Evolutionary conservation across 2,113 vertebrate species (phyloP), one percentile per base, ranked within the genome.

Genomic region (Silurus glanis): DNA sequence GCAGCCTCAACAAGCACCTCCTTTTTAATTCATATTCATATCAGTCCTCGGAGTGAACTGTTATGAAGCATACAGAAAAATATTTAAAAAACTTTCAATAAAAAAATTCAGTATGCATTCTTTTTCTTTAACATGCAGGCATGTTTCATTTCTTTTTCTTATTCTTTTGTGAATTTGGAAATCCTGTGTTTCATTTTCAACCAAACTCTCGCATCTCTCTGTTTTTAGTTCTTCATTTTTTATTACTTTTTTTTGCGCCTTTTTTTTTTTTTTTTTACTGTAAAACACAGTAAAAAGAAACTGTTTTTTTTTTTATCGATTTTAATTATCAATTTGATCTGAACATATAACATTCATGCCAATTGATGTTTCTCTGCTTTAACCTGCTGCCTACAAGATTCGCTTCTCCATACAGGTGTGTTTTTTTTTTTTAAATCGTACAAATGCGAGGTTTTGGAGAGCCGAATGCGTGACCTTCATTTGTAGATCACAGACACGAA

Each of bases 91-190:
- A 28, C 82, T 85, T 25, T 85, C 69, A 8, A 85, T 82, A 69
- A 61, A 69, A 61, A 88, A 88, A 53, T 83, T 28, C 79, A 76
- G 84, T 62, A 78, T 85, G 87, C 85, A 87, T 89, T 84, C 85
- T 25, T 91, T 89, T 90, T 66, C 82, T 92, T 91, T 90, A 93
- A 94, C 93, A 94, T 94, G 94, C 95, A 92, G 94, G 94, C 94
- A 93, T 94, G 94, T 95, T 95, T 61, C 45, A 61, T 59, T 87
- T 49, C 5, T 85, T 61, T 45, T 81, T 14, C 55, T 69, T 49
- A 69, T 59, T 66, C 37, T 86, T 21, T 89, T 82, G 78, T 72
- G 37, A 5, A 62, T 62, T 66, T 51, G 80, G 83, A 72, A 64
- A 45, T 59, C 85, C 69, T 5, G 51, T 51, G 58, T 59, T 87